phyloP scores from a whole-genome alignment of 2,113 vertebrate genomes.

The Petroica traversi region DNA sequence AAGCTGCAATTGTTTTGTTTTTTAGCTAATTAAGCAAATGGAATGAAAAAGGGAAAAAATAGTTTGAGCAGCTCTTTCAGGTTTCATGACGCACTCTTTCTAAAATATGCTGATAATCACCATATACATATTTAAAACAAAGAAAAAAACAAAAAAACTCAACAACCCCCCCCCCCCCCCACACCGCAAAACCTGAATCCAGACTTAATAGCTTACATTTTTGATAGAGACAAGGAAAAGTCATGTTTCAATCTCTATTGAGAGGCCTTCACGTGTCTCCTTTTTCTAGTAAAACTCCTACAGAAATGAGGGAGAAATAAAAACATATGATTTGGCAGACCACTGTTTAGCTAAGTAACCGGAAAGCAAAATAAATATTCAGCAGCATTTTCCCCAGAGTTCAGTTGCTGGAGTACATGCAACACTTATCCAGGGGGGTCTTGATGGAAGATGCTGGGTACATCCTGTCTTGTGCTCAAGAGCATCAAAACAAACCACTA shows the following conservation, averaged over 20 bases:
- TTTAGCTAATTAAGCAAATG: not conserved
- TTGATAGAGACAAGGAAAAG: not conserved
- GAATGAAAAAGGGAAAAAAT: not conserved
- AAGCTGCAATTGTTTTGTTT: not conserved
- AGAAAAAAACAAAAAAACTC: not conserved
- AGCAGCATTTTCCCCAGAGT: not conserved
- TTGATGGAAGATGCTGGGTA: not conserved
- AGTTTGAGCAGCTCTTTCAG: not conserved
- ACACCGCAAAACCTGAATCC: not conserved
- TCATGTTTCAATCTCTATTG: not conserved
- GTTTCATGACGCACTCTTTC: not conserved
- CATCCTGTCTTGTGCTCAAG: not conserved
- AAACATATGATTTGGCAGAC: not conserved
- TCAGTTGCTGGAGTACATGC: not conserved
- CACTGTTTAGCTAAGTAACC: not conserved
- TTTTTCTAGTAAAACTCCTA: not conserved
- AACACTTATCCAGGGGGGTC: accelerated
- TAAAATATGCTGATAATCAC: not conserved
- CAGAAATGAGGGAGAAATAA: not conserved
- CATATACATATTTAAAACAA: not conserved
- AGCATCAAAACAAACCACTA: not conserved
- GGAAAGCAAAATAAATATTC: not conserved
- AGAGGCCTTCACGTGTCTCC: not conserved
- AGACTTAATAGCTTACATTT: not conserved
- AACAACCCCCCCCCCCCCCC: no score